These are phyloP conservation scores for Dinothrombium tinctorium DNA, from an alignment of 1,140 invertebrate species.

Conservation along the genomic window DNA sequence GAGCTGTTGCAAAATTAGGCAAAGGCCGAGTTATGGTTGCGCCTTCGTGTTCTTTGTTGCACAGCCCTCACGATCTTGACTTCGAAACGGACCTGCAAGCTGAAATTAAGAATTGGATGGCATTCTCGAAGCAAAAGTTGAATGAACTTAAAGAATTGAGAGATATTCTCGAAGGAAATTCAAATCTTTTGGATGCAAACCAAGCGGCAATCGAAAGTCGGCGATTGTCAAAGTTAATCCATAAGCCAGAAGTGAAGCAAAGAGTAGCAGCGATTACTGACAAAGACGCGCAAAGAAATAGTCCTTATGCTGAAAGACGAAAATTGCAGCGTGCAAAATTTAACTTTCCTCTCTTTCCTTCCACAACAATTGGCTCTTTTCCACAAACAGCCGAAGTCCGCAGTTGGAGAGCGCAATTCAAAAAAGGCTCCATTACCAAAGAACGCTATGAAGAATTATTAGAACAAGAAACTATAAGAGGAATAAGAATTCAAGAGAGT, in stretches of 20 bases:
- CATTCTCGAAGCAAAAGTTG: background rate
- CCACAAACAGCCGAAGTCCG: constrained; percentile 1
- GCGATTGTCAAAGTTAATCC: too few species aligned
- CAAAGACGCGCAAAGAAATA: background rate
- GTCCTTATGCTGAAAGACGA: background rate
- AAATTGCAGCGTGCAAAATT: background rate
- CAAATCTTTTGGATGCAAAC: too few species aligned
- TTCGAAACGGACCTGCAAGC: background rate
- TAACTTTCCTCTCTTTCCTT: background rate
- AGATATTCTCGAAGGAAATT: too few species aligned
- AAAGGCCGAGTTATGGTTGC: background rate
- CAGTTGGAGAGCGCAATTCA: background rate
- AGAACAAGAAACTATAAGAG: background rate
- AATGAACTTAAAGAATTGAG: background rate
- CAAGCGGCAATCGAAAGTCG: too few species aligned
- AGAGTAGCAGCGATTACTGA: too few species aligned
- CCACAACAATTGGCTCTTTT: background rate
- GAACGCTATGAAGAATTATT: background rate
- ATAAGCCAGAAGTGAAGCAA: too few species aligned
- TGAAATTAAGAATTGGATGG: background rate
- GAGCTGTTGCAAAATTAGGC: background rate
- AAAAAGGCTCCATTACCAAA: background rate
- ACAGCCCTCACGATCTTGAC: background rate
- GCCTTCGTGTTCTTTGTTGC: background rate
- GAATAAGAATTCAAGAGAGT: background rate